These are phyloP conservation scores for Hydrotaea diabolus DNA, from an alignment of 2,888 invertebrate species.

Conservation along the genomic window DNA sequence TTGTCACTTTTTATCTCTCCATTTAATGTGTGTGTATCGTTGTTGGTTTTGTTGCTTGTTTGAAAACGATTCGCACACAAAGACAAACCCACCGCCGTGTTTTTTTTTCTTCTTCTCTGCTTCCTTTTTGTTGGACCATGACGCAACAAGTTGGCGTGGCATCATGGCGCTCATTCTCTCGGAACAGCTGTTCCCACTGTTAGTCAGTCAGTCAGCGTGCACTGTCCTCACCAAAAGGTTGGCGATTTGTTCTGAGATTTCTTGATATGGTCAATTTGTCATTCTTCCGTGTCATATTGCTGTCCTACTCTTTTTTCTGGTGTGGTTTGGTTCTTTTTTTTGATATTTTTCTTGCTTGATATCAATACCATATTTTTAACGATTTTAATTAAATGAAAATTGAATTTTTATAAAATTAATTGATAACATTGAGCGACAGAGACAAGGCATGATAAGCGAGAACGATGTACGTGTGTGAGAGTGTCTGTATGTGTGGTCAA, in stretches of 20 bases:
- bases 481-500: background rate
- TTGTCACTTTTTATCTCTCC: constrained; percentile 30
- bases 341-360: too few relatives aligned
- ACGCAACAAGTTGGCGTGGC: constrained; percentile 56
- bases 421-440: constrained; percentile 1
- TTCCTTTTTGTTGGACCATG: background rate
- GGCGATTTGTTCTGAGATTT: constrained; percentile 18
- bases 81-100: background rate
- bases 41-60: constrained; percentile 16
- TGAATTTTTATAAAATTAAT: constrained; percentile 24
- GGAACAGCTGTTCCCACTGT: constrained; percentile 59
- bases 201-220: constrained; percentile 58
- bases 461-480: background rate
- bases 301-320: background rate
- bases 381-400: constrained; percentile 36
- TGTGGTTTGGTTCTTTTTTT: background rate
- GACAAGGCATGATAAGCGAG: background rate
- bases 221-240: constrained; percentile 42
- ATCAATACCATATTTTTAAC: too few relatives aligned
- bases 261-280: constrained; percentile 5
- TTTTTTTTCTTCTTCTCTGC: background rate
- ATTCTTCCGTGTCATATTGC: background rate
- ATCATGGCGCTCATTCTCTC: background rate
- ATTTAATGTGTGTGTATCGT: constrained; percentile 24
- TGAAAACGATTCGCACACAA: background rate